Evolutionary conservation across 1,140 invertebrate species (phyloP).

Genomic region (Elymnias hypermnestra): DNA sequence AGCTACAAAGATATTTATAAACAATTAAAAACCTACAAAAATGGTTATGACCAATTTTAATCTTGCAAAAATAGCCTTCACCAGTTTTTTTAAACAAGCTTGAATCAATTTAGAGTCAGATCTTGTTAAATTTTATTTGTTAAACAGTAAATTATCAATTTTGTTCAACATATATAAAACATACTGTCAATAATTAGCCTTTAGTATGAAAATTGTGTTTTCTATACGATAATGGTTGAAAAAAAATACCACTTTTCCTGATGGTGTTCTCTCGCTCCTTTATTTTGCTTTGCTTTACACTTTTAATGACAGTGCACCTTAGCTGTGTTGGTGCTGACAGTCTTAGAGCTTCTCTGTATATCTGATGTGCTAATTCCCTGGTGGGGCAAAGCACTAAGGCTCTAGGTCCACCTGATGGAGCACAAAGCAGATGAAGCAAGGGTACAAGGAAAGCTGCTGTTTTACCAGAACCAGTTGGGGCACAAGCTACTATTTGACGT

Average conservation of each 20-base stretch:
- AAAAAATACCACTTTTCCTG: slow-evolving; percentile 55
- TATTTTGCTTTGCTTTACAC: slow-evolving; percentile 72
- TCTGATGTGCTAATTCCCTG: slow-evolving; percentile 95
- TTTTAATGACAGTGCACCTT: slow-evolving; percentile 59
- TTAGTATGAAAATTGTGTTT: too few species aligned
- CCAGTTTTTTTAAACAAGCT: too few species aligned
- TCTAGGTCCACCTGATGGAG: slow-evolving; percentile 83
- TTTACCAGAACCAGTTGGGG: slow-evolving; percentile 94
- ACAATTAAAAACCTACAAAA: too few species aligned
- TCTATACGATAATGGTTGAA: too few species aligned
- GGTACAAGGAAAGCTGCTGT: slow-evolving; percentile 92
- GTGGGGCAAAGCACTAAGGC: slow-evolving; percentile 95
- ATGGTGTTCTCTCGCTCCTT: slow-evolving; percentile 60
- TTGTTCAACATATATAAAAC: too few species aligned
- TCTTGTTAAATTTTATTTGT: too few species aligned
- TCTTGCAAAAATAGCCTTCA: too few species aligned
- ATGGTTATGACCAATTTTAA: too few species aligned
- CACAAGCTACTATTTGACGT: slow-evolving; percentile 93
- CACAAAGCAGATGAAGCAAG: slow-evolving; percentile 82
- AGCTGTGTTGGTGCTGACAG: slow-evolving; percentile 85
- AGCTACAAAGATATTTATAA: too few species aligned
- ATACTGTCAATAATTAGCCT: too few species aligned
- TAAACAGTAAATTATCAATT: too few species aligned
- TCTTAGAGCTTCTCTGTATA: slow-evolving; percentile 86
- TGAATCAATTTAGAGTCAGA: too few species aligned